Conservation (phyloP, 2,113 vertebrate species). For the Hypomesus transpacificus region DNA sequence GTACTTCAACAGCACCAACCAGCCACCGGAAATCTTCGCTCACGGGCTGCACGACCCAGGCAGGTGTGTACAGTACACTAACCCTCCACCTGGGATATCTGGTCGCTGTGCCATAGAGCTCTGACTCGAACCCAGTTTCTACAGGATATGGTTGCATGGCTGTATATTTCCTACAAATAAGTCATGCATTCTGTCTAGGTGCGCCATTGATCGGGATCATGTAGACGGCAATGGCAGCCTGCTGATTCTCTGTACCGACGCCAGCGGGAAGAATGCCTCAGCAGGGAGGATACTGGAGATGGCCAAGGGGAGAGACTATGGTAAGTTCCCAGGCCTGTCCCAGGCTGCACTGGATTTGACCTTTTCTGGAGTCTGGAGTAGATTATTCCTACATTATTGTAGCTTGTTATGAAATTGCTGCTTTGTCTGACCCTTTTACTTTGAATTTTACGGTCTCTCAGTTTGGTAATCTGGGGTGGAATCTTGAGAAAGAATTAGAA, state of each 20-base stretch:
- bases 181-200: slow-evolving; percentile 67
- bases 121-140: not conserved
- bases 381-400: slow-evolving; percentile 10
- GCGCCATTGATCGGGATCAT: slow-evolving; percentile 87
- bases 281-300: slow-evolving; percentile 92
- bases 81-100: not conserved
- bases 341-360: slow-evolving; percentile 21
- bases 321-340: slow-evolving; percentile 70
- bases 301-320: slow-evolving; percentile 92
- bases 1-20: slow-evolving; percentile 98
- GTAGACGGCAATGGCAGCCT: slow-evolving; percentile 84
- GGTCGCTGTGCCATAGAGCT: not conserved
- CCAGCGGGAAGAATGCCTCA: slow-evolving; percentile 87
- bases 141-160: not conserved
- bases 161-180: slow-evolving; percentile 28
- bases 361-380: slow-evolving; percentile 16
- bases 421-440: slow-evolving; percentile 26
- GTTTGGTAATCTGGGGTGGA: slow-evolving; percentile 32
- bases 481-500: slow-evolving; percentile 23
- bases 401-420: slow-evolving; percentile 17
- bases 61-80: slow-evolving; percentile 76
- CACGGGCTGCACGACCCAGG: slow-evolving; percentile 97
- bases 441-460: slow-evolving; percentile 31
- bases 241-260: slow-evolving; percentile 92
- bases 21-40: slow-evolving; percentile 96